Base-by-base conservation (phyloP, 2,888 invertebrate genomes). In the Dioctria rufipes region DNA sequence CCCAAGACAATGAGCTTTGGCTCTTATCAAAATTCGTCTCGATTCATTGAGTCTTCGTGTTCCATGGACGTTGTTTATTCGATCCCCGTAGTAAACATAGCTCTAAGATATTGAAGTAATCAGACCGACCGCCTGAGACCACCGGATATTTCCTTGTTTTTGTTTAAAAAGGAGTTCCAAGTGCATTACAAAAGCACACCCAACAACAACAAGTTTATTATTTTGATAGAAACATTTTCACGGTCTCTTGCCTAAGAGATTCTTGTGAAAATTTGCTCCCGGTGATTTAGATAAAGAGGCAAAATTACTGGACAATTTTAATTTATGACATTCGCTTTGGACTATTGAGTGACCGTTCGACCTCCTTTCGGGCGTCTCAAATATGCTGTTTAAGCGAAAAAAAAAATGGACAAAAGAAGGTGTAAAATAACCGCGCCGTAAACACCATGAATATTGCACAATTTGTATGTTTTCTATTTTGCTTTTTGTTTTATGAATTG, bases 1-100 rank as follows among this genome's bases (percentile, higher is more conserved):
- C 75, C 75, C 25, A 25, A 75, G 75, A 75, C 75, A 75, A 75
- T 75, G 60, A 75, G 75, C 61, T 51, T 58, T 61, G 61, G 46
- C 60, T 58, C 75, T 75, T 75, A 75, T 75, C 75, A 75, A 61
- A 75, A 75, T 75, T 61, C 75, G 75, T 75, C 75, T 75, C 75
- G 75, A 75, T 75, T 75, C 75, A 75, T 75, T 75, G 75, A 61
- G 43, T 75, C 75, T 75, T 75, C 75, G 75, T 75, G 75, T 25
- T 40, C 40, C 43, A 39, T 43, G 13, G 61, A 43, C 60, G 60
- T 75, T 75, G 37, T 58, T 75, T 60, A 60, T 75, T 61, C n/a
- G 46, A n/a, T 49, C 51, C 69, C 3, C 5, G 37, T 39, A 54
- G 54, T 37, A 58, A 13, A 5, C 65, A n/a, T n/a, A 39, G 40